Conservation (phyloP, 2,797 vertebrate genomes). For the Danio jaintianensis region DNA sequence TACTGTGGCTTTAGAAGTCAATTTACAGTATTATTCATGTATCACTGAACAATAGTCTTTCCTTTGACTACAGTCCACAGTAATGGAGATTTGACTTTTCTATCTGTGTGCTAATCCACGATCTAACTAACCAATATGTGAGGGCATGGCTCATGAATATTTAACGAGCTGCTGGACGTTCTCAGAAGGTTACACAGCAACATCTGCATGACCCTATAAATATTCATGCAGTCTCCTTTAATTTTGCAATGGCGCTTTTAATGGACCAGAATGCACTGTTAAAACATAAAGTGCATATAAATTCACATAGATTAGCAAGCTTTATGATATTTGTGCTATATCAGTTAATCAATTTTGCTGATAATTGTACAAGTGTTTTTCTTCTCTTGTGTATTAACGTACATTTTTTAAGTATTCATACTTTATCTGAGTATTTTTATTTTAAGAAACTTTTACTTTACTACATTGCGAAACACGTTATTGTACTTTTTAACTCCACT, state of each 20-base stretch:
- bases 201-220: slow-evolving; percentile 14
- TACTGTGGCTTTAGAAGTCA: no score
- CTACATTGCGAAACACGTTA: no score
- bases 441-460: no score
- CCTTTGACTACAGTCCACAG: background rate
- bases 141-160: background rate
- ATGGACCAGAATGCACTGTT: background rate
- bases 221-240: background rate
- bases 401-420: no score
- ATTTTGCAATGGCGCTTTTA: background rate
- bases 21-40: no score
- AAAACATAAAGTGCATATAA: background rate
- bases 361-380: background rate
- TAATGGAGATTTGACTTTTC: background rate
- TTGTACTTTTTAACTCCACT: no score
- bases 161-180: background rate
- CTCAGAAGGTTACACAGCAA: slow-evolving; percentile 23
- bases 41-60: background rate
- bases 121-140: slow-evolving; percentile 3
- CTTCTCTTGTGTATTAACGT: no score
- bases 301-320: background rate
- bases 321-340: background rate
- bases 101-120: background rate
- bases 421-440: no score
- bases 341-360: background rate